A percentile compares a stretch with the other conserved stretches of the same genome.
These are phyloP conservation scores for Boloria selene DNA, from an alignment of 2,888 invertebrate species.

Conservation along the genomic window DNA sequence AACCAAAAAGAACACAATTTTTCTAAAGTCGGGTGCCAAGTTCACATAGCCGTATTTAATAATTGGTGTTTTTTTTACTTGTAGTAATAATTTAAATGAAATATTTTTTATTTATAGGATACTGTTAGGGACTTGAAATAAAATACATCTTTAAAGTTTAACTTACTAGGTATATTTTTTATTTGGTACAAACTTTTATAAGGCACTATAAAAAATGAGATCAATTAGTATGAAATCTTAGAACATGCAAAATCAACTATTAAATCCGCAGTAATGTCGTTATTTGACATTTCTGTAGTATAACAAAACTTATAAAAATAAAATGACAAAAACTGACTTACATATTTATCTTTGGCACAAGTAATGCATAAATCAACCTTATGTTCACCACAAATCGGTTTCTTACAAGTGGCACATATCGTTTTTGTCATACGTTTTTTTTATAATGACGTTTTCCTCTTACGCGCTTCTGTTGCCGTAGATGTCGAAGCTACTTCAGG, in stretches of 20 bases:
- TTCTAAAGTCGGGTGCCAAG: too few species aligned
- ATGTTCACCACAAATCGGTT: slow-evolving; percentile 20
- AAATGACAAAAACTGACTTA: slow-evolving; percentile 6
- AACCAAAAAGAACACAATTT: too few species aligned
- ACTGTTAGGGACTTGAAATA: not conserved
- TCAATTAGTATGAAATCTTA: not conserved
- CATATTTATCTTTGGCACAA: slow-evolving; percentile 17
- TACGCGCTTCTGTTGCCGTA: not conserved
- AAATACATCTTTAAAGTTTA: not conserved
- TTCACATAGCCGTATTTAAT: too few species aligned
- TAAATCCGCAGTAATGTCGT: not conserved
- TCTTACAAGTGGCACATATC: slow-evolving; percentile 5
- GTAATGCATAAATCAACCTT: slow-evolving; percentile 21
- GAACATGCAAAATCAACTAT: slow-evolving; percentile 10
- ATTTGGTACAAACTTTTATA: not conserved
- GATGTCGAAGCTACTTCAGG: slow-evolving; percentile 1
- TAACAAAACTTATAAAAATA: not conserved
- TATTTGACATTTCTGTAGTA: not conserved
- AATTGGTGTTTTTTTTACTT: slow-evolving; percentile 5
- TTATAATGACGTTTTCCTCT: not conserved
- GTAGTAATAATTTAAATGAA: not conserved
- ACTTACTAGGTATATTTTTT: not conserved
- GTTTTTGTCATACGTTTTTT: slow-evolving; percentile 8
- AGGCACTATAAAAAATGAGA: slow-evolving; percentile 4
- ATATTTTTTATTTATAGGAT: not conserved